Percentiles rank a stretch among this genome's conserved stretches.
These are phyloP conservation scores for Miltochrista miniata DNA, from an alignment of 2,888 invertebrate species.

Conservation along the genomic window DNA sequence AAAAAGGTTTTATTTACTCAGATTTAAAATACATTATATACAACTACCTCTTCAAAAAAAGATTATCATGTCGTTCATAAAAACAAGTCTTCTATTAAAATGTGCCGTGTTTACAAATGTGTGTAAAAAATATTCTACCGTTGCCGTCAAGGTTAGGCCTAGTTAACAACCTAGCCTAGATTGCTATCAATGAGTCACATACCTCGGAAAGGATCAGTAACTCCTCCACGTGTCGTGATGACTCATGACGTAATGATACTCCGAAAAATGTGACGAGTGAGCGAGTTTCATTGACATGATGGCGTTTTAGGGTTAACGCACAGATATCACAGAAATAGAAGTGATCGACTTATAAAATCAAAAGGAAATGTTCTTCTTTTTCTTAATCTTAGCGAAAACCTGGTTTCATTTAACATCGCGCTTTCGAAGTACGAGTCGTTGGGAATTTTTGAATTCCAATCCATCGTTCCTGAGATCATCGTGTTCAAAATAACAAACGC, in stretches of 20 bases:
- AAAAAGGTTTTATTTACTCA: no score
- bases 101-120: no score
- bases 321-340: neutral
- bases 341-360: no score
- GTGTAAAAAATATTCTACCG: constrained; percentile 11
- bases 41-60: no score
- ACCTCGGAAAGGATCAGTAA: constrained; percentile 21
- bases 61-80: neutral
- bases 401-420: no score
- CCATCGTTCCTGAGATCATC: no score
- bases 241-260: constrained; percentile 34
- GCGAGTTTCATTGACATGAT: constrained; percentile 19
- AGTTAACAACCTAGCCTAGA: constrained; percentile 21
- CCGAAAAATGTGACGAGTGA: constrained; percentile 32
- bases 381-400: no score
- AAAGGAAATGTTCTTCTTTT: no score
- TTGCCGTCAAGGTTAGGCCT: constrained; percentile 14
- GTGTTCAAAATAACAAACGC: no score
- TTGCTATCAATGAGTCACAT: constrained; percentile 12
- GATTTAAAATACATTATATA: no score
- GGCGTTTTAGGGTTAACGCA: neutral
- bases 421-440: no score
- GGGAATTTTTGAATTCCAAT: no score
- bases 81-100: neutral
- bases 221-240: constrained; percentile 24